Evolutionary conservation across 2,797 vertebrate genomes (phyloP).

Genomic region (Enteromius mattozi): DNA sequence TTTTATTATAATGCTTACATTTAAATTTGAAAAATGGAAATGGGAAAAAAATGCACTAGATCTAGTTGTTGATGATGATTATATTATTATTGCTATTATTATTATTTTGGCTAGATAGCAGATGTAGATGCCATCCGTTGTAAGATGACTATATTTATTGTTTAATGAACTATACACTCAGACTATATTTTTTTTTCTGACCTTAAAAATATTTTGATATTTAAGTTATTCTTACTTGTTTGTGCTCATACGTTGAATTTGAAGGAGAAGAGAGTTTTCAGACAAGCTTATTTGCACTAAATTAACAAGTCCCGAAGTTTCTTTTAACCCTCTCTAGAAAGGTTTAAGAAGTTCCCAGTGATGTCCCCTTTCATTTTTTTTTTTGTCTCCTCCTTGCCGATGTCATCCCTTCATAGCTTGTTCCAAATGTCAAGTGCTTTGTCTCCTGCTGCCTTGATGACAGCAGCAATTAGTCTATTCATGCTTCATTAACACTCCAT

Average conservation of each 20-base stretch:
- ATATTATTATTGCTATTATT: neutral
- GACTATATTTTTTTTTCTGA: neutral
- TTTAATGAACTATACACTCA: neutral
- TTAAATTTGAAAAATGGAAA: neutral
- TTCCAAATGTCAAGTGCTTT: constrained; percentile 75
- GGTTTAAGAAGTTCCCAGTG: constrained; percentile 51
- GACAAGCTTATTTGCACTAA: constrained; percentile 25
- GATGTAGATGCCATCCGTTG: neutral
- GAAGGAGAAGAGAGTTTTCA: constrained; percentile 2
- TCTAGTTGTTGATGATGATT: neutral
- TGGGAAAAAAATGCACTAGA: neutral
- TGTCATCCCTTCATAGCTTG: constrained; percentile 67
- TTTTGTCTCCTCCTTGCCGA: constrained; percentile 43
- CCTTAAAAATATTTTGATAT: neutral
- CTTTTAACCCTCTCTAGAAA: constrained; percentile 30
- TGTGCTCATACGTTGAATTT: neutral
- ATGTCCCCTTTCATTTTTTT: constrained; percentile 44
- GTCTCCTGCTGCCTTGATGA: constrained; percentile 77
- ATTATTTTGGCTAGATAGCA: neutral
- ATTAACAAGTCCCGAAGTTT: constrained; percentile 50
- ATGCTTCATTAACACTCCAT: constrained; percentile 76
- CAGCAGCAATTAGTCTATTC: constrained; percentile 80
- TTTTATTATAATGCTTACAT: neutral
- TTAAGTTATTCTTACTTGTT: neutral
- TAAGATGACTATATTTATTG: neutral